Conservation (phyloP, 2,797 vertebrate species). For the Paedocypris micromegethes region DNA sequence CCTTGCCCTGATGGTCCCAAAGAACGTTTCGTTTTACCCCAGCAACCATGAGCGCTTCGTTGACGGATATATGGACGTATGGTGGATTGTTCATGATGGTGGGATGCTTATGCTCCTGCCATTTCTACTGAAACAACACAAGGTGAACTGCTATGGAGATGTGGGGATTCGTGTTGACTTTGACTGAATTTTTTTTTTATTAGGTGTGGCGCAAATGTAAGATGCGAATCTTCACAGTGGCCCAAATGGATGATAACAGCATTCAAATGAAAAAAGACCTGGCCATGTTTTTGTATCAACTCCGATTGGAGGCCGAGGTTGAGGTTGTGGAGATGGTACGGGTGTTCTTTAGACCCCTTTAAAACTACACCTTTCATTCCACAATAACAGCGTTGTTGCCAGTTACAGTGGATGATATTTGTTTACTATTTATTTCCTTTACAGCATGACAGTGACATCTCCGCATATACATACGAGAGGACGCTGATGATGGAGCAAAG, state of each 20-base stretch:
- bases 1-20: constrained; percentile 91
- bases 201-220: constrained; percentile 97
- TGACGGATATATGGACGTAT: constrained; percentile 94
- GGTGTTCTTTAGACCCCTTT: not conserved
- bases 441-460: constrained; percentile 95
- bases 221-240: constrained; percentile 97
- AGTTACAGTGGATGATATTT: not conserved
- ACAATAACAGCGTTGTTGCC: not conserved
- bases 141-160: constrained; percentile 63
- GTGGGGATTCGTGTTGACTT: not conserved
- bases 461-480: constrained; percentile 94
- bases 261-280: constrained; percentile 99
- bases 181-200: constrained; percentile 8
- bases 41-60: constrained; percentile 94
- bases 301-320: constrained; percentile 94
- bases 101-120: constrained; percentile 98
- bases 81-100: constrained; percentile 98
- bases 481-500: constrained; percentile 99
- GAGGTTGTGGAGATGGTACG: constrained; percentile 98
- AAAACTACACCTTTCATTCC: not conserved
- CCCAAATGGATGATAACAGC: constrained; percentile 98
- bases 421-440: constrained; percentile 7
- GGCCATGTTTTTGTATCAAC: constrained; percentile 90
- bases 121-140: constrained; percentile 95
- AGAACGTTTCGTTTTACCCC: constrained; percentile 96